phyloP scores from a whole-genome alignment of 2,888 invertebrate genomes.

The Drosophila kuntzei region DNA sequence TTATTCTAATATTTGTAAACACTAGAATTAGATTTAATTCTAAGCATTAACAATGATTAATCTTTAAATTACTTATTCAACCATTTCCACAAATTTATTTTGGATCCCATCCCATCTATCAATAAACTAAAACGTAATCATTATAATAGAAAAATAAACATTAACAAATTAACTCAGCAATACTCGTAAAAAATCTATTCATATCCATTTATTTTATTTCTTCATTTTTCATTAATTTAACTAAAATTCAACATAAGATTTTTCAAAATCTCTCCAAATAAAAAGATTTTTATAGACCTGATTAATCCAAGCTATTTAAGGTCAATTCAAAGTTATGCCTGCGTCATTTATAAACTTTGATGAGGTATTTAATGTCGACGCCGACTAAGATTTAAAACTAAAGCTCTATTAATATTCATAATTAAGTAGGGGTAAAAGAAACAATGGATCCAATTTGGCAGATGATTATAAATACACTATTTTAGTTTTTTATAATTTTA shows the following conservation, averaged over 20 bases:
- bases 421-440: background rate
- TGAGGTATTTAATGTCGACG: background rate
- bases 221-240: no score
- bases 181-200: background rate
- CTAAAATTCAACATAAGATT: background rate
- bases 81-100: no score
- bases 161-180: background rate
- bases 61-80: no score
- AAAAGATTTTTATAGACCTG: background rate
- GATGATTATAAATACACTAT: slow-evolving; percentile 3
- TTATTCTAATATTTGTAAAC: no score
- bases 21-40: no score
- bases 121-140: no score
- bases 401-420: slow-evolving; percentile 23
- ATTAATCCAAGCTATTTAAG: slow-evolving; percentile 9
- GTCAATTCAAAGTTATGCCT: slow-evolving; percentile 2
- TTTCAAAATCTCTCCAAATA: background rate
- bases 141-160: no score
- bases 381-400: slow-evolving; percentile 15
- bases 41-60: no score
- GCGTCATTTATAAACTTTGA: background rate
- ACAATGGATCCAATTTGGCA: slow-evolving; percentile 25
- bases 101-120: no score
- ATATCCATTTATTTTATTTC: background rate
- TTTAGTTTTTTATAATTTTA: background rate